Percentiles rank a stretch among this genome's conserved stretches.
Evolutionary conservation across 2,888 invertebrate species (phyloP).

Genomic region (Nomada fabriciana): DNA sequence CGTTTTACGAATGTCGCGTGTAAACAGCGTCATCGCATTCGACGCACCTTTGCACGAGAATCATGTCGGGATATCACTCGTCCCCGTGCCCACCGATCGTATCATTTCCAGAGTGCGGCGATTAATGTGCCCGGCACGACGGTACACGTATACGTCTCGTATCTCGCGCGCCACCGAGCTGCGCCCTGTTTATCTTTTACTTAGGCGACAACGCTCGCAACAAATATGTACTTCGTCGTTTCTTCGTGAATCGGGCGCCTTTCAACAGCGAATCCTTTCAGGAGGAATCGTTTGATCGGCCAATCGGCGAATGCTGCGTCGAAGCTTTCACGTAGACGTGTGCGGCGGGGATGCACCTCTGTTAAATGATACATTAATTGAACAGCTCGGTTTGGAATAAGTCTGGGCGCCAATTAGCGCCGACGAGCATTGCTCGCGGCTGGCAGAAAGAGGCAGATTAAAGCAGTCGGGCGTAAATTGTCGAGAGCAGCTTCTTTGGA

Average conservation of each 20-base stretch:
- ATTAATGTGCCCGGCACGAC: slow-evolving; percentile 58
- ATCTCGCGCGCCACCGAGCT: slow-evolving; percentile 46
- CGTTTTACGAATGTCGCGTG: not conserved
- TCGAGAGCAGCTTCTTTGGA: slow-evolving; percentile 1
- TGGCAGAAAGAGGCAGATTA: not conserved
- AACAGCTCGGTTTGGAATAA: slow-evolving; percentile 20
- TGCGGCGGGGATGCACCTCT: slow-evolving; percentile 2
- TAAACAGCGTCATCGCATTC: not conserved
- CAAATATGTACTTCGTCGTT: not conserved
- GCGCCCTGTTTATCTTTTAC: slow-evolving; percentile 39
- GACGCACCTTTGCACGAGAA: not conserved
- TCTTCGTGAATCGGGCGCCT: too few relatives aligned
- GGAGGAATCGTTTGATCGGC: slow-evolving; percentile 16
- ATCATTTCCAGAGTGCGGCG: slow-evolving; percentile 48
- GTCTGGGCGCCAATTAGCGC: slow-evolving; percentile 48
- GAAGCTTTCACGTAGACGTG: slow-evolving; percentile 18
- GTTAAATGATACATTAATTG: slow-evolving; percentile 51
- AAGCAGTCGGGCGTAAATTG: not conserved
- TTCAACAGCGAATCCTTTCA: not conserved
- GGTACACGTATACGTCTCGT: slow-evolving; percentile 15
- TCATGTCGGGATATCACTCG: slow-evolving; percentile 19
- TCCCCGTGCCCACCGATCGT: slow-evolving; percentile 23
- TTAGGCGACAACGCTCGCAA: slow-evolving; percentile 19
- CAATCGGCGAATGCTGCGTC: slow-evolving; percentile 23
- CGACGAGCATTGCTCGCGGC: slow-evolving; percentile 7